Conservation (phyloP, 2,888 invertebrate genomes). For the Sericinus montela region DNA sequence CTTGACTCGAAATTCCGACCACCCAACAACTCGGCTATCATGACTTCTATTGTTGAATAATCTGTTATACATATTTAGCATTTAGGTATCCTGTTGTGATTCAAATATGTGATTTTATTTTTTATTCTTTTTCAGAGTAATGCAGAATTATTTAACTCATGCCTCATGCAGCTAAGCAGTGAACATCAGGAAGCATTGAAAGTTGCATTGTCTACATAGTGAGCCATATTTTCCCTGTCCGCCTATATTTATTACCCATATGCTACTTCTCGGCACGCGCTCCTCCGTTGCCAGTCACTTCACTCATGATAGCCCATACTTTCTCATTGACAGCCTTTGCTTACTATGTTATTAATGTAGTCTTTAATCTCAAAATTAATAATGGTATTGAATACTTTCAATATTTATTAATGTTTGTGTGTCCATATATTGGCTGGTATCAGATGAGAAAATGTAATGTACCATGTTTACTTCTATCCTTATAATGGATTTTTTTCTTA, state of each 20-base stretch:
- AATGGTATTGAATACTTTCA: constrained; percentile 18
- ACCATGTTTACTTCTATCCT: constrained; percentile 24
- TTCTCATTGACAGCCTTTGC: constrained; percentile 33
- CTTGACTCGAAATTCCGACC: too few species aligned
- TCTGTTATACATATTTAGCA: too few species aligned
- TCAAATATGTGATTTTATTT: background rate
- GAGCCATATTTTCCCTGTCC: constrained; percentile 12
- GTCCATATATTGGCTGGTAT: constrained; percentile 9
- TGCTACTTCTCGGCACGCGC: constrained; percentile 30
- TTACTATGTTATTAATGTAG: constrained; percentile 17
- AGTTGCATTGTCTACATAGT: constrained; percentile 81
- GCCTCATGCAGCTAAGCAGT: constrained; percentile 85
- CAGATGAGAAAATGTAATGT: constrained; percentile 3
- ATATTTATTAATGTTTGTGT: constrained; percentile 23
- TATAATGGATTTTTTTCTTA: constrained; percentile 38
- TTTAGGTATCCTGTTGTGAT: too few species aligned
- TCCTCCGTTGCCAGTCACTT: constrained; percentile 35
- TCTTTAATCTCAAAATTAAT: constrained; percentile 14
- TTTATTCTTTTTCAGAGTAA: constrained; percentile 79
- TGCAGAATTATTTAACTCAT: constrained; percentile 88
- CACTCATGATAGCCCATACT: constrained; percentile 21
- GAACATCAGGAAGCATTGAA: constrained; percentile 92
- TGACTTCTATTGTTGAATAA: too few species aligned
- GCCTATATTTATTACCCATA: constrained; percentile 33
- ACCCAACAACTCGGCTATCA: too few species aligned